Base-by-base conservation (phyloP, 2,113 vertebrate genomes). In the Eulemur macaco region DNA sequence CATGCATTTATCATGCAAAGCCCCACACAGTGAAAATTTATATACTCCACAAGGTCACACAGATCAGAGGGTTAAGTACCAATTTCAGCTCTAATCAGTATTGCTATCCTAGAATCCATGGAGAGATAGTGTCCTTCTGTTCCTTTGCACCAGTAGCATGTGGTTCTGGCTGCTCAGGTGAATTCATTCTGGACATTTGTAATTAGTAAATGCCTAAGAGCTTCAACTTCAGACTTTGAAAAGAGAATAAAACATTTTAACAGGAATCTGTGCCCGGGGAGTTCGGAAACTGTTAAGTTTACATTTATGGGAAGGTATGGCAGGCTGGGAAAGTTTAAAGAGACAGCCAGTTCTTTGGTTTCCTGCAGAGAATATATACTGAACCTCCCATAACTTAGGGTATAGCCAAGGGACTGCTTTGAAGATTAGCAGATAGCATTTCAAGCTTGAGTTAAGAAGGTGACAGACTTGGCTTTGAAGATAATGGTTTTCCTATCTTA, bases 141-240 rank as follows among this genome's bases (percentile, higher is more conserved):
- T 85, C 34, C 8, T 66, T 83, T 86, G 34, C 10, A 21, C n/a
- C 52, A 12, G 1, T 7, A 52, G 29, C 60, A 54, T n/a, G 21
- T 86, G 37, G 13, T 60, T 95, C 56, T 71, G n/a, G 5, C 9
- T 96, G 15, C 83, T 80, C 39, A 63, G 8, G 5, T 66, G 68
- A 77, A 83, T 42, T 82, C 34, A 50, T 69, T 21, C 39, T 74
- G 31, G 12, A 37, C 77, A 45, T 63, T 20, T 63, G 5, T 39
- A 25, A 5, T 52, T 66, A 78, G 14, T 71, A 64, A 78, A 37
- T 58, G 31, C 14, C 1, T 50, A 25, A 21, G 1, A 69, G 54
- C 83, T 89, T 76, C 54, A 93, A 83, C 20, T 87, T 93, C 37
- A 84, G 47, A 29, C 31, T 96, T 86, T 58, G 15, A 66, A 89